Evolutionary conservation across 2,888 invertebrate species (phyloP), one percentile per base, ranked within the genome.

Genomic region (Desoria tigrina): DNA sequence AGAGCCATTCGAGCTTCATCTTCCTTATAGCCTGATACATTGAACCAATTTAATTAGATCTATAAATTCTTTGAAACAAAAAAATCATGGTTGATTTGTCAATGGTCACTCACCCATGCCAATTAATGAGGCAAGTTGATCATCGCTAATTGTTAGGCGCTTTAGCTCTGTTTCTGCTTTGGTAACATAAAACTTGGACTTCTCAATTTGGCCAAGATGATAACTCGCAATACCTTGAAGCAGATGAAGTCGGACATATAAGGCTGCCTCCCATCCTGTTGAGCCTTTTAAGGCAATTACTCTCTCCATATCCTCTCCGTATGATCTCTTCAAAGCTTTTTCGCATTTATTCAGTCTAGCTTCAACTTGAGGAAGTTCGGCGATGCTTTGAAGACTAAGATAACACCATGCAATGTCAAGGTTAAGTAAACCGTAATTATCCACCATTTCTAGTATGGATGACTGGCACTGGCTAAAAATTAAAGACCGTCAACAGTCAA

Each of bases 331-430:
- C 75, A 89, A 87, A 65, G 85, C 85, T 24, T 83, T 80, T 77
- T 91, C 89, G 66, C 91, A 90, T 21, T 84, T 81, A 16, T 81
- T 80, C 50, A 92, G 81, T 14, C 92, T 82, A 6, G 83, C 81
- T 42, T 87, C 87, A 1, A 90, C 92, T 80, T 92, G 90, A 4
- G 88, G 88, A 55, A 89, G 79, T 74, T 88, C 86, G 0, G 85
- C 82, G 42, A 92, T 83, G 78, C 85, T 87, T 79, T 87, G 85
- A 26, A 93, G 83, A 77, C 88, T 87, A 59, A 92, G 83, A 81
- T 92, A 92, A 79, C 92, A 90, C 92, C 93, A 93, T n/a, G 90
- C 88, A 71, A 92, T 88, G 80, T 93, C 92, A 77, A 93, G 81
- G 80, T 91, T 90, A 37, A 92, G 83, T 4, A 92, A 82, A 0